Evolutionary conservation across 2,888 invertebrate species (phyloP).

Genomic region (Sympetrum striolatum): DNA sequence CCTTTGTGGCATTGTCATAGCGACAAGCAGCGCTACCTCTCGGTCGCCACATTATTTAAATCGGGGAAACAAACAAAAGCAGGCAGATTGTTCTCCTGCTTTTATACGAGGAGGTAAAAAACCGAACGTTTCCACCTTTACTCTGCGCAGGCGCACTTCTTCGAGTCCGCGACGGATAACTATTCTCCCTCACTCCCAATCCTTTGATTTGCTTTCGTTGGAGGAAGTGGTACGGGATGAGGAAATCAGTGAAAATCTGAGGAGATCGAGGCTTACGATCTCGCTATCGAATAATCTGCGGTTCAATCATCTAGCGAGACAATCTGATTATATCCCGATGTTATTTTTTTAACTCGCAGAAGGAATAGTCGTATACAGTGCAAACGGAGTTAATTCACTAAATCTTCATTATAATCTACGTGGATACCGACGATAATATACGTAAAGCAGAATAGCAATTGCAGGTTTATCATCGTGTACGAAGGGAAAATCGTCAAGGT

Average conservation of each 20-base stretch:
- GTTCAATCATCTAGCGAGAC: neutral
- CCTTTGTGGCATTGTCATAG: constrained; percentile 24
- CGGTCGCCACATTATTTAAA: constrained; percentile 32
- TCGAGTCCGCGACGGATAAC: neutral
- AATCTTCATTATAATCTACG: too few species aligned
- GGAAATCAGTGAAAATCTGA: neutral
- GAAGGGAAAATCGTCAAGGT: too few species aligned
- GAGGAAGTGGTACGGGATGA: neutral
- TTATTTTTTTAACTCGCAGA: neutral
- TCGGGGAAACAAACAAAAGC: constrained; percentile 22
- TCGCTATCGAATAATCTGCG: neutral
- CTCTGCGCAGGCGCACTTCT: neutral
- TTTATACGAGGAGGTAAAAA: neutral
- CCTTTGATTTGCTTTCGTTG: neutral
- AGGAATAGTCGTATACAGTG: too few species aligned
- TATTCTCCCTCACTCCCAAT: neutral
- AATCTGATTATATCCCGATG: neutral
- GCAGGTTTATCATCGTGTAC: too few species aligned
- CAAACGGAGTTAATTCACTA: too few species aligned
- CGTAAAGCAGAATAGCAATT: too few species aligned
- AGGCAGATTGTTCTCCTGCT: neutral
- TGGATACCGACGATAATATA: too few species aligned
- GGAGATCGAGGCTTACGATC: neutral
- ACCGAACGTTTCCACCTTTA: neutral
- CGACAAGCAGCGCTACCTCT: constrained; percentile 4